Evolutionary conservation across 2,888 invertebrate genomes (phyloP), one percentile per base, ranked within the genome.

Genomic region (Scaeva pyrastri): DNA sequence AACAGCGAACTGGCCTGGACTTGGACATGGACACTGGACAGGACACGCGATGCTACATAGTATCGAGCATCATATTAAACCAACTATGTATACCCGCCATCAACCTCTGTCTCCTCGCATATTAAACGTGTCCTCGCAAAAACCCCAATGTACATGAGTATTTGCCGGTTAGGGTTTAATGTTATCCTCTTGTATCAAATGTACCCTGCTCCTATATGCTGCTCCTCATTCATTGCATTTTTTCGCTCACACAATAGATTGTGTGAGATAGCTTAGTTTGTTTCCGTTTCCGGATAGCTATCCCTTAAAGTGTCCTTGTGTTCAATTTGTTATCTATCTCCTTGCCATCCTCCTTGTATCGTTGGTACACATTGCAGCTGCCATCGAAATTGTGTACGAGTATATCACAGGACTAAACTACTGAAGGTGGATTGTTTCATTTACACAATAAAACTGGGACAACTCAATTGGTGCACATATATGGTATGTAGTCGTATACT

Each of bases 261-360:
- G 55, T 68, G 43, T 45, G 71, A 43, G 56, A 75, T 75, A 58
- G 56, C 72, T 76, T 77, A 66, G 66, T 84, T 71, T 84, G 80
- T 79, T 84, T 79, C 84, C 79, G 84, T n/a, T n/a, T n/a, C n/a
- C n/a, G n/a, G n/a, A n/a, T n/a, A n/a, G 80, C 80, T 80, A 84
- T 84, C 80, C 84, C 64, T 79, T 71, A 62, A 62, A 83, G 74
- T 74, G 74, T 78, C 73, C 83, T 75, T 84, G 75, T 80, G 84
- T 71, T 75, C 74, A 80, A 84, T 84, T 79, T 84, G 84, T 41
- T 72, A 75, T 72, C 50, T 60, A 41, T 66, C 16, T 66, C 19
- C 48, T 19, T 74, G 62, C 68, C 50, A 68, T 48, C 56, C 55
- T n/a, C 26, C 19, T 39, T 31, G 31, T 31, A 2, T 31, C 31